Evolutionary conservation across 2,888 invertebrate species (phyloP), one percentile per base, ranked within the genome.

Genomic region (Atrina japonica): DNA sequence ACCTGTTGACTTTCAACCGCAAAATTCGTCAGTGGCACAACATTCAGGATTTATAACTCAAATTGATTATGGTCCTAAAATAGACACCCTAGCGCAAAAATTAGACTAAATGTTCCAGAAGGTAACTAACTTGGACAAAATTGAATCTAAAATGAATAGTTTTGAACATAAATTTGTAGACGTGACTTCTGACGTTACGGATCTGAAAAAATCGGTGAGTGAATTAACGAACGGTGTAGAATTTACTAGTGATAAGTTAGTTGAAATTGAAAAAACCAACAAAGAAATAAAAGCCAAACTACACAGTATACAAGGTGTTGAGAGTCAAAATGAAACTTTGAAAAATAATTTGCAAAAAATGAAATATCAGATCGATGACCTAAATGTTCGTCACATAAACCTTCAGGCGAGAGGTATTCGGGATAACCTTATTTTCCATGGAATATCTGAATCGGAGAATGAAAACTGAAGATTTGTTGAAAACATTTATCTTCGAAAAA

Each of bases 271-370:
- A 1, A 23, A 21, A 14, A 59, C 1, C 7, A 21, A 6, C 7
- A 40, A 30, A 1, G 56, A 16, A 56, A n/a, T 56, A 3, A 56
- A 56, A 56, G 29, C 16, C 23, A 59, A 29, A 56, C 35, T 56
- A 29, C 14, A 29, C 30, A n/a, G 21, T 23, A 43, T 61, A 0
- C 25, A 30, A 18, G 35, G 3, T 35, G 2, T 61, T 29, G 35
- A 49, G 47, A 30, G 16, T 5, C 11, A n/a, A 59, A 59, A 59
- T 43, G 23, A 14, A 11, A 21, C 23, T 41, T 43, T 59, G n/a
- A 59, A 18, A 6, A 27, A 40, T 16, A n/a, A 59, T 23, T 11
- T 59, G 16, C n/a, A 18, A 6, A 45, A 43, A 18, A 3, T 43
- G 25, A 59, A 41, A 23, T 3, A 1, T 1, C 21, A 45, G 7